Evolutionary conservation across 2,888 invertebrate species (phyloP).

Genomic region (Eilema depressum): DNA sequence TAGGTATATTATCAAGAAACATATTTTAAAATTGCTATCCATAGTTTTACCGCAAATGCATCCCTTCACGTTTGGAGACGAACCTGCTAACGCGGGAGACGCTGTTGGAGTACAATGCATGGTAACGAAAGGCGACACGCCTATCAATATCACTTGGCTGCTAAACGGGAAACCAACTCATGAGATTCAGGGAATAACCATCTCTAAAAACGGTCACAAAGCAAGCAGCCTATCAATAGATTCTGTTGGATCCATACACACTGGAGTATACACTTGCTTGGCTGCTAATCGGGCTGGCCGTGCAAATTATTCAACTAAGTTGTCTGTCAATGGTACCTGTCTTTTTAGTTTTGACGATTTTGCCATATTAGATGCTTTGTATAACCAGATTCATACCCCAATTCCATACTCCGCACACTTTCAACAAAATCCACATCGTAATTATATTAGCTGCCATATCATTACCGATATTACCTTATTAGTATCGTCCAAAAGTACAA

Average conservation of each 20-base stretch:
- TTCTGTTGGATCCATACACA: slow-evolving; percentile 90
- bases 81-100: slow-evolving; percentile 92
- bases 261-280: slow-evolving; percentile 91
- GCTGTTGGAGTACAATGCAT: slow-evolving; percentile 91
- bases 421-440: background rate
- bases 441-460: background rate
- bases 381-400: slow-evolving; percentile 2
- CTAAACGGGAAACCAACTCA: slow-evolving; percentile 89
- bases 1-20: background rate
- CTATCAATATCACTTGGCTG: slow-evolving; percentile 92
- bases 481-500: background rate
- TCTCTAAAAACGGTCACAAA: slow-evolving; percentile 88
- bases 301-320: slow-evolving; percentile 88
- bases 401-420: background rate
- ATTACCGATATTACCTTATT: background rate
- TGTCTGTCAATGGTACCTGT: slow-evolving; percentile 62
- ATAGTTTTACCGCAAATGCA: slow-evolving; percentile 91
- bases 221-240: slow-evolving; percentile 91
- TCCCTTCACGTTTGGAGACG: slow-evolving; percentile 92
- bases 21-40: background rate
- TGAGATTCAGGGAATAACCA: slow-evolving; percentile 84
- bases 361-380: slow-evolving; percentile 17
- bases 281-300: slow-evolving; percentile 90
- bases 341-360: background rate
- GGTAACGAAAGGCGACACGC: slow-evolving; percentile 93